Evolutionary conservation across 2,888 invertebrate species (phyloP).

Genomic region (Ophion slaviceki): DNA sequence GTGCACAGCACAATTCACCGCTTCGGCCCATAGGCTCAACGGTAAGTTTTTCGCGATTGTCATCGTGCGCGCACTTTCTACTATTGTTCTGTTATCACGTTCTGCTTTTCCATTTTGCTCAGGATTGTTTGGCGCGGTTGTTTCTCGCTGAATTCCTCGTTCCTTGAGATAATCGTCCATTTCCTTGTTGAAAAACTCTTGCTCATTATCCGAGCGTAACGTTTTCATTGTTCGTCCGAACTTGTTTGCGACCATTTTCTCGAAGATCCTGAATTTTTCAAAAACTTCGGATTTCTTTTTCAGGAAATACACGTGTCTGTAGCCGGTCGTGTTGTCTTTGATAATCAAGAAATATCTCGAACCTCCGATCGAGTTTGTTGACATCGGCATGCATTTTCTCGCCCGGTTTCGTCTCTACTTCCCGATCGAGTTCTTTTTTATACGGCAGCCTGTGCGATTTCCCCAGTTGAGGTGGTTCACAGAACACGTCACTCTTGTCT

Average conservation of each 20-base stretch:
- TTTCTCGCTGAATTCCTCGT: slow-evolving; percentile 69
- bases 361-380: slow-evolving; percentile 44
- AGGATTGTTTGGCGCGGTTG: slow-evolving; percentile 62
- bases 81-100: slow-evolving; percentile 66
- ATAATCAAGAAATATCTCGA: slow-evolving; percentile 63
- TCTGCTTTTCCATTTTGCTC: slow-evolving; percentile 74
- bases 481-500: slow-evolving; percentile 55
- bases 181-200: slow-evolving; percentile 56
- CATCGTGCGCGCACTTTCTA: too few relatives aligned
- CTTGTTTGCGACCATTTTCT: slow-evolving; percentile 49
- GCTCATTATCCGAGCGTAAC: slow-evolving; percentile 58
- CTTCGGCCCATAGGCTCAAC: too few relatives aligned
- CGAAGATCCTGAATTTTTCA: slow-evolving; percentile 54
- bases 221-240: slow-evolving; percentile 43
- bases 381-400: slow-evolving; percentile 38
- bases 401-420: slow-evolving; percentile 18
- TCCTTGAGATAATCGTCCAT: slow-evolving; percentile 61
- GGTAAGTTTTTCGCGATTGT: too few relatives aligned
- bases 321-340: slow-evolving; percentile 63
- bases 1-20: slow-evolving; percentile 67
- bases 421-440: neutral
- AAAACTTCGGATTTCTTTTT: slow-evolving; percentile 59
- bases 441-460: slow-evolving; percentile 60
- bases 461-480: too few relatives aligned
- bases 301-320: slow-evolving; percentile 56